Conservation (phyloP, 2,113 vertebrate species). For the Dendropsophus ebraccatus region DNA sequence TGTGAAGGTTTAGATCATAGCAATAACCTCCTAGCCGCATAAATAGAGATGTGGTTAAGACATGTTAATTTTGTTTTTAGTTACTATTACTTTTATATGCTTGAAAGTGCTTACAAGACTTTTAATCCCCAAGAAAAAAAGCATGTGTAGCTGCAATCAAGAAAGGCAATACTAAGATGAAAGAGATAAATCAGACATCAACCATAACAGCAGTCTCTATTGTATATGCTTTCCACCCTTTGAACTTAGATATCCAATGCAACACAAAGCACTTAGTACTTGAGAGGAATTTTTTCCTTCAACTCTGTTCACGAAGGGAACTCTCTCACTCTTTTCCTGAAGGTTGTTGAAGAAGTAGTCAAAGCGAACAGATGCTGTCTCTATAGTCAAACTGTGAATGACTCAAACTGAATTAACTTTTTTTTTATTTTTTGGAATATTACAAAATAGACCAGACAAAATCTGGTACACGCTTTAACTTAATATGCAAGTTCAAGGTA, state of each 20-base stretch:
- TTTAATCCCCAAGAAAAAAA: constrained; percentile 52
- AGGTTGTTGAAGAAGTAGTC: constrained; percentile 50
- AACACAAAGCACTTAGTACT: constrained; percentile 58
- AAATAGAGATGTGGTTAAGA: constrained; percentile 17
- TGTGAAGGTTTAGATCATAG: background rate
- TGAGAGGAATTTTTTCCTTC: constrained; percentile 52
- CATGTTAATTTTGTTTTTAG: constrained; percentile 17
- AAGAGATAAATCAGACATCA: constrained; percentile 59
- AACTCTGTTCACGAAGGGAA: constrained; percentile 53
- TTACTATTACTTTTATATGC: constrained; percentile 44
- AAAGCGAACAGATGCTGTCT: constrained; percentile 13
- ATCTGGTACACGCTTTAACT: no score
- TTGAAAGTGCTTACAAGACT: constrained; percentile 49
- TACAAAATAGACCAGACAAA: no score
- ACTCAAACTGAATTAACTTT: background rate
- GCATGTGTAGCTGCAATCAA: constrained; percentile 53
- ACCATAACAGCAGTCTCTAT: constrained; percentile 59
- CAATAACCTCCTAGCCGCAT: background rate
- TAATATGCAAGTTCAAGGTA: no score
- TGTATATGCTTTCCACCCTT: constrained; percentile 52
- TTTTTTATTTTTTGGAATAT: background rate
- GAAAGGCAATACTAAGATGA: constrained; percentile 53
- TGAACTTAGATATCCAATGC: constrained; percentile 54
- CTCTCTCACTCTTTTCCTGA: constrained; percentile 18
- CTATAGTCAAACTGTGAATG: constrained; percentile 1